Evolutionary conservation across 2,797 vertebrate species (phyloP).

Genomic region (Sebastes diploproa): DNA sequence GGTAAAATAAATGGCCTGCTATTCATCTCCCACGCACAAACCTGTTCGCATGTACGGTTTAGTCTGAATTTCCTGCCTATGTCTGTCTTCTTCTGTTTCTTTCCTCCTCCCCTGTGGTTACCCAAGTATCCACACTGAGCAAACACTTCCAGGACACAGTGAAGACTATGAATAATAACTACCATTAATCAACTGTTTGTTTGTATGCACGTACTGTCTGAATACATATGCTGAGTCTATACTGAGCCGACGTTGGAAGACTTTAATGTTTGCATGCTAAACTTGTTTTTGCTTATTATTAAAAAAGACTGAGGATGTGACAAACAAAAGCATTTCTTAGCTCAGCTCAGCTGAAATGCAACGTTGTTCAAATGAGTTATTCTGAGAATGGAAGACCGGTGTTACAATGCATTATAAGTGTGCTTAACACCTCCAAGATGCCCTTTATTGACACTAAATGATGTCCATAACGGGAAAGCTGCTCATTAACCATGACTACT

Average conservation of each 20-base stretch:
- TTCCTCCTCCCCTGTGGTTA: neutral
- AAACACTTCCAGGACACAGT: conserved; percentile 20
- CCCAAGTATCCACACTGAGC: neutral
- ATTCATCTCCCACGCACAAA: conserved; percentile 53
- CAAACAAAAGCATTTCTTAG: neutral
- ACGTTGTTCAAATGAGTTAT: neutral
- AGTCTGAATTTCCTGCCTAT: conserved; percentile 20
- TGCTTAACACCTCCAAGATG: neutral
- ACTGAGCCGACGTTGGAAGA: conserved; percentile 33
- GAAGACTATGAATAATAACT: conserved; percentile 45
- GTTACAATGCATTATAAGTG: neutral
- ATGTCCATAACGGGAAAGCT: neutral
- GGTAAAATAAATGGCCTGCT: conserved; percentile 45
- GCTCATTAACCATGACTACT: conserved; percentile 3
- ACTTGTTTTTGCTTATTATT: conserved; percentile 20
- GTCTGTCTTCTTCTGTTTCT: conserved; percentile 1
- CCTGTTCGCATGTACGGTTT: neutral
- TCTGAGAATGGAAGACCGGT: conserved; percentile 47
- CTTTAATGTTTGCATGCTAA: conserved; percentile 10
- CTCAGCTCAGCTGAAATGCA: neutral
- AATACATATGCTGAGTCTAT: neutral
- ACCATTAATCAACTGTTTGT: conserved; percentile 42
- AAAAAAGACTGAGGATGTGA: neutral
- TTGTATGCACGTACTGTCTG: neutral
- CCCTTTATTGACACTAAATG: neutral